Evolutionary conservation across 2,888 invertebrate species (phyloP).

Genomic region (Tachina grossa): DNA sequence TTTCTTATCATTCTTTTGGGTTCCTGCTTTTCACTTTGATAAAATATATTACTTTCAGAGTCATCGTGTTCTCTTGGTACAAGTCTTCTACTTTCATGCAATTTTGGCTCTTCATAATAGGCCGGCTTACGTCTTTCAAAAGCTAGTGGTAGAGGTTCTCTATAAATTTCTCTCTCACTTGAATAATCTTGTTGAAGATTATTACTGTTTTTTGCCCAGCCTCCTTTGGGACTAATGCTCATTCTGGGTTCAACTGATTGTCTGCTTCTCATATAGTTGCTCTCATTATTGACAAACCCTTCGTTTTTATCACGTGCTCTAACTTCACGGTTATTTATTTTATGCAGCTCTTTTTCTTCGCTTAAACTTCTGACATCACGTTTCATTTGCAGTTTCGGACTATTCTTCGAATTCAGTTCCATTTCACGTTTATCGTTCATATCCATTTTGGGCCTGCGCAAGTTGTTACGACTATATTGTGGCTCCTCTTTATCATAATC

Average conservation of each 20-base stretch:
- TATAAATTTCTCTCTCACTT: slow-evolving; percentile 34
- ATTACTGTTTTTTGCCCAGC: slow-evolving; percentile 24
- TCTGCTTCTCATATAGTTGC: slow-evolving; percentile 16
- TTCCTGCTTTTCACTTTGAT: slow-evolving; percentile 21
- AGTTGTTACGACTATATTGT: slow-evolving; percentile 75
- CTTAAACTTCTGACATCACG: slow-evolving; percentile 77
- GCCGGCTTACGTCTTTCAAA: slow-evolving; percentile 17
- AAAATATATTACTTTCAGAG: slow-evolving; percentile 42
- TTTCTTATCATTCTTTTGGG: slow-evolving; percentile 38
- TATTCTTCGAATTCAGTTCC: slow-evolving; percentile 80
- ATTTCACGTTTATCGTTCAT: slow-evolving; percentile 80
- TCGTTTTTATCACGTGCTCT: slow-evolving; percentile 9
- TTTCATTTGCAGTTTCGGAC: slow-evolving; percentile 80
- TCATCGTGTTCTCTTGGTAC: slow-evolving; percentile 28
- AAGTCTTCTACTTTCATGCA: slow-evolving; percentile 17
- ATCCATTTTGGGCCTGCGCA: slow-evolving; percentile 77
- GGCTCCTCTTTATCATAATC: slow-evolving; percentile 76
- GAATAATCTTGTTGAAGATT: slow-evolving; percentile 25
- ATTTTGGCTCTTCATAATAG: slow-evolving; percentile 13
- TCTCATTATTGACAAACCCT: slow-evolving; percentile 16
- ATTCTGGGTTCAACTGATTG: slow-evolving; percentile 40
- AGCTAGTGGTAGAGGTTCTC: neutral
- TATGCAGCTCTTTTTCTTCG: slow-evolving; percentile 58
- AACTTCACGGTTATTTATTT: slow-evolving; percentile 59
- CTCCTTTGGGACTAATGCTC: slow-evolving; percentile 41